Percentiles rank a stretch among this genome's conserved stretches.
Conservation (phyloP, 2,113 vertebrate species). For the Gnathonemus longibarbis region DNA sequence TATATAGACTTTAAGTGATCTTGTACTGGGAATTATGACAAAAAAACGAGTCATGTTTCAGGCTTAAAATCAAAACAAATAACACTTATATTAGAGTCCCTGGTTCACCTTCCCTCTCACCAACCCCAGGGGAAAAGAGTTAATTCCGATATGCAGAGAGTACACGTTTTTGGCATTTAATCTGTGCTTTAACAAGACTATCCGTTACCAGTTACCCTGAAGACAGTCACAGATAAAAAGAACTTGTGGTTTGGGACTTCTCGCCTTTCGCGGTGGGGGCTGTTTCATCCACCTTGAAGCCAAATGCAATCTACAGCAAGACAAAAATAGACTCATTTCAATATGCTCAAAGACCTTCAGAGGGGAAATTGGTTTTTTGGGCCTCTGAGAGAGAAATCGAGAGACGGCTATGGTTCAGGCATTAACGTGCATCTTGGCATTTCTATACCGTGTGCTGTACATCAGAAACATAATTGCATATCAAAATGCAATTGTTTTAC, state of each 20-base stretch:
- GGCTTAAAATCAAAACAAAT: neutral
- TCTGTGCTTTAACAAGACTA: slow-evolving; percentile 11
- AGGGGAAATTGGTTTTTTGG: slow-evolving; percentile 13
- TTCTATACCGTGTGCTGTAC: neutral
- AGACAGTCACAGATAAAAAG: slow-evolving; percentile 13
- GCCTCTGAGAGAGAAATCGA: neutral
- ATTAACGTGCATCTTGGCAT: neutral
- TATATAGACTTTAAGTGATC: neutral
- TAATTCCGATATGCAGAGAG: neutral
- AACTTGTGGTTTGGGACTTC: slow-evolving; percentile 16
- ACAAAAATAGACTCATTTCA: slow-evolving; percentile 20
- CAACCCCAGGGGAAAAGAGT: neutral
- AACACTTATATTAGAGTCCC: neutral
- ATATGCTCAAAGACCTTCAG: slow-evolving; percentile 17
- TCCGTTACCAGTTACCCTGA: neutral
- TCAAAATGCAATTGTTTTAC: neutral
- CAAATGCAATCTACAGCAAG: slow-evolving; percentile 7
- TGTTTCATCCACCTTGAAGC: slow-evolving; percentile 18
- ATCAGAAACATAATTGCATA: neutral
- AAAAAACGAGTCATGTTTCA: neutral
- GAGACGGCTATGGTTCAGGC: neutral
- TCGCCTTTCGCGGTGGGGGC: neutral
- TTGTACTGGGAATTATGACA: neutral
- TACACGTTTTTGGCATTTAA: slow-evolving; percentile 13
- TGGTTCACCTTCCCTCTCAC: neutral